phyloP scores from a whole-genome alignment of 2,113 vertebrate genomes.

The Antigone vipio region DNA sequence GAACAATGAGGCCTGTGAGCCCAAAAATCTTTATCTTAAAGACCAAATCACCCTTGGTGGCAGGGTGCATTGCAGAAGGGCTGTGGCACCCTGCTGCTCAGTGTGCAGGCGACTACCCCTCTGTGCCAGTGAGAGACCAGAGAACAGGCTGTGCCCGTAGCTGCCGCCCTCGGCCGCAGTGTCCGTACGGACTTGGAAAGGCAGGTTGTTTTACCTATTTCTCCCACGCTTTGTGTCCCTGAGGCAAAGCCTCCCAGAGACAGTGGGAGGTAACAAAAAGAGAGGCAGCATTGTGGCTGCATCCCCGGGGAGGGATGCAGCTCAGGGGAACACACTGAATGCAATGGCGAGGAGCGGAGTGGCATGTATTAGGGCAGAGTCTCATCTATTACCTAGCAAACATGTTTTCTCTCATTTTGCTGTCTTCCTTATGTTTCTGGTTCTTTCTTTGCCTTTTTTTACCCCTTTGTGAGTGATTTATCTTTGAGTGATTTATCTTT shows the following conservation, averaged over 20 bases:
- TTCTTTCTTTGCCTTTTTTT: neutral
- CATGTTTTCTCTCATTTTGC: neutral
- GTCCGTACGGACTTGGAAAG: fast-evolving
- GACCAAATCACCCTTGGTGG: neutral
- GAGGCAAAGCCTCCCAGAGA: neutral
- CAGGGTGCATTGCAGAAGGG: neutral
- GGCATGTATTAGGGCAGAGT: neutral
- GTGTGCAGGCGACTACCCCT: neutral
- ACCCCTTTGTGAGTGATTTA: neutral
- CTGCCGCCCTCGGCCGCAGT: neutral
- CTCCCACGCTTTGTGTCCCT: neutral
- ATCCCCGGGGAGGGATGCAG: neutral
- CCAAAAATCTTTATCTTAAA: neutral
- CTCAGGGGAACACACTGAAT: neutral
- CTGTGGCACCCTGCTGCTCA: neutral
- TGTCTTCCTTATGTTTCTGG: neutral
- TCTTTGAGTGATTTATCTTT: neutral
- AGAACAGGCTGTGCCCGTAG: neutral
- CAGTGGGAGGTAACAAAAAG: fast-evolving
- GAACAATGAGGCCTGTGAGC: neutral
- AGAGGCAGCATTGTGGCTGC: neutral
- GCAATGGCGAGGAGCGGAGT: neutral
- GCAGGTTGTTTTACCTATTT: neutral
- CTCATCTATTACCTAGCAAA: neutral
- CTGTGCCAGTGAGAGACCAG: fast-evolving